Evolutionary conservation across 2,888 invertebrate species (phyloP).

Genomic region (Microdon myrmicae): DNA sequence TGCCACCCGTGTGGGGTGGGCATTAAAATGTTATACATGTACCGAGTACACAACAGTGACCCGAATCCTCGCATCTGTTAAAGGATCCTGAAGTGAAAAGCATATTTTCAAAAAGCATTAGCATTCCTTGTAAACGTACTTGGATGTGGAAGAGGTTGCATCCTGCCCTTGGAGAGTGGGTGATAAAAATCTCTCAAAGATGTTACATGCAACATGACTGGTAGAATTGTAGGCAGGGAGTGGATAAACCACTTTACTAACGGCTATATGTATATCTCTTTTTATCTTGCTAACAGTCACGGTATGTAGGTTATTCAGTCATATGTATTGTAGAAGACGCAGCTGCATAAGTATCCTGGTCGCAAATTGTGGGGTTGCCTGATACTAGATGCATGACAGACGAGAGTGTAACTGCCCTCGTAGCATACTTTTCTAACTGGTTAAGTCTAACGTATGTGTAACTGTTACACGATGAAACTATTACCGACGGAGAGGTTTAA

Average conservation of each 20-base stretch:
- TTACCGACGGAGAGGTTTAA: no score
- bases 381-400: conserved; percentile 12
- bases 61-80: conserved; percentile 28
- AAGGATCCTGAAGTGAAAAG: conserved; percentile 19
- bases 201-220: conserved; percentile 16
- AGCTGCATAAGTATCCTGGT: conserved; percentile 8
- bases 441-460: conserved; percentile 15
- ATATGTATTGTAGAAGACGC: neutral
- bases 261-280: conserved; percentile 4
- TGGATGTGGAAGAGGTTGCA: conserved; percentile 8
- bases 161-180: conserved; percentile 1
- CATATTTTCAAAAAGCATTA: conserved; percentile 28
- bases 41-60: conserved; percentile 15
- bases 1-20: conserved; percentile 10
- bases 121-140: conserved; percentile 18
- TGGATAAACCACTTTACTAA: conserved; percentile 12
- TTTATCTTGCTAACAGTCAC: no score
- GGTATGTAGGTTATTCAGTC: conserved; percentile 8
- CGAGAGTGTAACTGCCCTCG: conserved; percentile 19
- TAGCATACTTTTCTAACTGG: conserved; percentile 30
- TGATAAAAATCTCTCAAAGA: conserved; percentile 26
- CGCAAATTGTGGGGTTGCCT: conserved; percentile 20
- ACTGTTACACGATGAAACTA: no score
- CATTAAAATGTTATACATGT: conserved; percentile 11
- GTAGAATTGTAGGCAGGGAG: conserved; percentile 5